Evolutionary conservation across 1,140 invertebrate genomes (phyloP).

Genomic region (Palaemon carinicauda): DNA sequence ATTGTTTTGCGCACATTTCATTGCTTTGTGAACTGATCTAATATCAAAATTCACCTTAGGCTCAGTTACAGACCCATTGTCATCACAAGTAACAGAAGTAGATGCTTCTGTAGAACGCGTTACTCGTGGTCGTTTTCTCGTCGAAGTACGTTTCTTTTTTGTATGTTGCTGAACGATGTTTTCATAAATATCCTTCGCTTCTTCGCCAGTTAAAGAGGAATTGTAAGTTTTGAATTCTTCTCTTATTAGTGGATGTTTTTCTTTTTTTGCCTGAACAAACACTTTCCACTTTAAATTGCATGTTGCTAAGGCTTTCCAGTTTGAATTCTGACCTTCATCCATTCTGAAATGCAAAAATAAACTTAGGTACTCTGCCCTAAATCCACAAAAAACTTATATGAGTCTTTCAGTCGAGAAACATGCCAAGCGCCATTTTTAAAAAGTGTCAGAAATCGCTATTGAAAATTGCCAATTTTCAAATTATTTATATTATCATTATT

Average conservation of each 20-base stretch:
- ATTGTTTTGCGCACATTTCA: conserved; percentile 18
- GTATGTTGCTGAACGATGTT: not conserved
- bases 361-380: too few species aligned
- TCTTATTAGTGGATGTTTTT: too few species aligned
- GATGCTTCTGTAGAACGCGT: too few species aligned
- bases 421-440: too few species aligned
- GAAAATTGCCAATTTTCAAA: too few species aligned
- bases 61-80: too few species aligned
- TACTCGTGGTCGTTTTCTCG: not conserved
- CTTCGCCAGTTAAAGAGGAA: conserved; percentile 15
- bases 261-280: conserved; percentile 17
- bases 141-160: not conserved
- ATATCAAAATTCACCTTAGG: not conserved
- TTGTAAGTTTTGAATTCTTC: not conserved
- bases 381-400: too few species aligned
- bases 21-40: not conserved
- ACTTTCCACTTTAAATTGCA: conserved; percentile 33
- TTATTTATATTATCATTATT: too few species aligned
- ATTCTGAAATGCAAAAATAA: not conserved
- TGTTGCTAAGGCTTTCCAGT: conserved; percentile 35
- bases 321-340: not conserved
- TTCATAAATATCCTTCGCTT: conserved; percentile 14
- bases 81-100: too few species aligned
- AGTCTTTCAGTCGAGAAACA: too few species aligned
- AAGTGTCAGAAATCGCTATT: too few species aligned